Conservation (phyloP, 2,888 invertebrate species). For the Micoletzkya japonica region DNA sequence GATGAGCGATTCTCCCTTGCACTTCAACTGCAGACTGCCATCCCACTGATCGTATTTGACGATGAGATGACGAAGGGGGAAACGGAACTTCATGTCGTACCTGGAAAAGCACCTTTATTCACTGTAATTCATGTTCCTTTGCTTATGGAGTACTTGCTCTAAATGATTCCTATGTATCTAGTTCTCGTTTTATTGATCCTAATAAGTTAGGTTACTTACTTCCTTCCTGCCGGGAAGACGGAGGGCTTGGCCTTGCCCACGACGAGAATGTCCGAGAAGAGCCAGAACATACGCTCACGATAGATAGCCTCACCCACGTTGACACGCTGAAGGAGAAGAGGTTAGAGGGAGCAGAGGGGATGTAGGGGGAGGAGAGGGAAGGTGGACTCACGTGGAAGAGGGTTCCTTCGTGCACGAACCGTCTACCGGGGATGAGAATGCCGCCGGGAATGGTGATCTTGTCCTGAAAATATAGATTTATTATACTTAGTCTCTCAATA, state of each 20-base stretch:
- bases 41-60: conserved; percentile 27
- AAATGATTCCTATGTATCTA: not conserved
- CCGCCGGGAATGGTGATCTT: conserved; percentile 16
- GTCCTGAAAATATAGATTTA: not conserved
- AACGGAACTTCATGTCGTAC: conserved; percentile 25
- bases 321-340: not conserved
- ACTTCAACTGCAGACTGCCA: conserved; percentile 27
- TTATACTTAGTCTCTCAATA: too few relatives aligned
- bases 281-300: conserved; percentile 25
- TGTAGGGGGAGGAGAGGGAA: not conserved
- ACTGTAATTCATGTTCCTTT: too few relatives aligned
- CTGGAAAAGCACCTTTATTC: not conserved
- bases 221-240: conserved; percentile 11
- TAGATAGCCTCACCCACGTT: conserved; percentile 29
- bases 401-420: conserved; percentile 22
- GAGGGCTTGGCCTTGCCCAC: conserved; percentile 23
- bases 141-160: not conserved
- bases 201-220: conserved; percentile 4
- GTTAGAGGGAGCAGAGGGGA: not conserved
- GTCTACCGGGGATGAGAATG: conserved; percentile 9
- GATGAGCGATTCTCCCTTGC: conserved; percentile 15
- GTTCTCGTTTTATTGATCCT: not conserved
- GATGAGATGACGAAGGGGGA: conserved; percentile 19
- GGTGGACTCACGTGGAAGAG: conserved; percentile 20
- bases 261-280: conserved; percentile 28